Base-by-base conservation (phyloP, 2,888 invertebrate genomes). In the Crossocerus cetratus region DNA sequence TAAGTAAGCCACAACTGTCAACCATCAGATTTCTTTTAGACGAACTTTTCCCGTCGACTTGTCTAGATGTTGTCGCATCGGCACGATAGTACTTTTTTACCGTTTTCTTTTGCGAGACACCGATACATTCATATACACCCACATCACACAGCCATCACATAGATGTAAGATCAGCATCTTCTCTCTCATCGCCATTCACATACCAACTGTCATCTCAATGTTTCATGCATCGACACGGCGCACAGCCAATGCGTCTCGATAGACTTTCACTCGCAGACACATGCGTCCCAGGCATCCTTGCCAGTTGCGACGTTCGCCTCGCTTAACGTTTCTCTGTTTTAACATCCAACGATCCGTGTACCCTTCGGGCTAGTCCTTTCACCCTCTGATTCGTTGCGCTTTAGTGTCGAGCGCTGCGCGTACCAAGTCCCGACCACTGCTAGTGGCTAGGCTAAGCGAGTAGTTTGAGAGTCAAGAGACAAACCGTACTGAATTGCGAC, bases 1-100 rank as follows among this genome's bases (percentile, higher is more conserved):
- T 96, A 93, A 96, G 96, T 96, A 94, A 96, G 96, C 94, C 88
- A 91, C 83, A 85, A 86, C 83, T 86, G 83, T 83, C 83, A 86
- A 87, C 84, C 84, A 83, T 86, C 84, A 84, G 81, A 84, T 82
- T 78, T 49, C 16, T 79, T 79, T 74, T 86, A 84, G 86, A 86
- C 81, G 32, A 76, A 79, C 58, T 80, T 32, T 32, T 83, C 73
- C 78, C 60, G 72, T 72, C 76, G 77, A 76, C 67, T 32, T 76
- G 81, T 84, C 62, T 87, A 86, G 86, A 83, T 87, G 85, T 84
- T 87, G 87, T 88, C 84, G 87, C 87, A 88, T 87, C 83, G 86
- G 86, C 88, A 88, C 88, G 87, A 83, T 85, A 84, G 84, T 87
- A 82, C 8, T 32, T 32, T 32, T 32, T 78, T 77, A 76, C 57